A percentile compares a stretch with the other conserved stretches of the same genome.
Evolutionary conservation across 2,797 vertebrate genomes (phyloP).

Genomic region (Limnodromus scolopaceus): DNA sequence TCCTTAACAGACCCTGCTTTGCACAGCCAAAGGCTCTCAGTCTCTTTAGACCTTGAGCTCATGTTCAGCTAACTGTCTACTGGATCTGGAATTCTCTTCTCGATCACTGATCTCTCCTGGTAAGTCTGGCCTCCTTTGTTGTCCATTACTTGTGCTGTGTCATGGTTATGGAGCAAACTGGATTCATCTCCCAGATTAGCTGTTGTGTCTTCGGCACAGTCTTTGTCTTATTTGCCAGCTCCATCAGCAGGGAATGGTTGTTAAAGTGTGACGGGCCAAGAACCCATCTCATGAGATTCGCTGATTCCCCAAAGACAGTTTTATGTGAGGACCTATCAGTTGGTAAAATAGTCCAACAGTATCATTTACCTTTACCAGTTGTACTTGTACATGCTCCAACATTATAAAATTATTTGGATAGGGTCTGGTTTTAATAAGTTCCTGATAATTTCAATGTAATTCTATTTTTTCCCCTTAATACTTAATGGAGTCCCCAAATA

Average conservation of each 20-base stretch:
- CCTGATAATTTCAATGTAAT: not conserved
- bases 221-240: not conserved
- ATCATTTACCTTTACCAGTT: not conserved
- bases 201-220: not conserved
- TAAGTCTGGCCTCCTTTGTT: not conserved
- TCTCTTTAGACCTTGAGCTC: not conserved
- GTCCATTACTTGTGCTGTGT: not conserved
- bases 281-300: not conserved
- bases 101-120: not conserved
- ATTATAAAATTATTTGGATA: not conserved
- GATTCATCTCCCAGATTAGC: not conserved
- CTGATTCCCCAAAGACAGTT: not conserved
- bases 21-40: not conserved
- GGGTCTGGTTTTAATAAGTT: not conserved
- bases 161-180: rapidly evolving
- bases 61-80: not conserved
- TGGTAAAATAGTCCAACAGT: not conserved
- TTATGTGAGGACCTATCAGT: not conserved
- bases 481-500: constrained; percentile 18
- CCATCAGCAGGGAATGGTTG: not conserved
- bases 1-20: not conserved
- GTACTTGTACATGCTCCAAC: not conserved
- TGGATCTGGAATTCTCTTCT: not conserved
- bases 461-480: not conserved
- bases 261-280: not conserved